Evolutionary conservation across 2,888 invertebrate species (phyloP).

Genomic region (Ramazzottius varieornatus): DNA sequence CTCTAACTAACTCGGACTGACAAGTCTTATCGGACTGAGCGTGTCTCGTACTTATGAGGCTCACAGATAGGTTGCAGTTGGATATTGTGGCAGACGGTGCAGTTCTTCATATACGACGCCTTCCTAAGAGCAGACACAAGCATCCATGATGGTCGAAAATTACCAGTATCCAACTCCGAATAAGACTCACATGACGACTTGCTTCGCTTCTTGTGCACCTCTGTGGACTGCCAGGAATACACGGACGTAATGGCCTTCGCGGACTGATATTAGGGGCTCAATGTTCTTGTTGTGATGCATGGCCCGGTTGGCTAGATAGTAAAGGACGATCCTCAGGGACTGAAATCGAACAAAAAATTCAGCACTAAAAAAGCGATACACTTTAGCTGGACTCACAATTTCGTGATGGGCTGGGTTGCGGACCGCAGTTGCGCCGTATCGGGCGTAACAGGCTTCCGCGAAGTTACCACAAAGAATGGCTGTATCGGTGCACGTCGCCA

Average conservation of each 20-base stretch:
- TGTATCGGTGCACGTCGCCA: conserved; percentile 88
- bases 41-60: not conserved
- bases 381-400: conserved; percentile 34
- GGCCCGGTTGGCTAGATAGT: conserved; percentile 67
- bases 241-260: conserved; percentile 83
- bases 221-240: conserved; percentile 61
- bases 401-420: conserved; percentile 73
- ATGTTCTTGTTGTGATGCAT: conserved; percentile 76
- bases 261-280: conserved; percentile 60
- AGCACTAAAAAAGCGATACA: not conserved
- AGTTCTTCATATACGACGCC: not conserved
- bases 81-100: not conserved
- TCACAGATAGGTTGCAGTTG: not conserved
- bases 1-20: too few species aligned
- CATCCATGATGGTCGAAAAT: not conserved
- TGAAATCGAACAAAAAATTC: conserved; percentile 21
- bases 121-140: not conserved
- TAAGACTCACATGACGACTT: conserved; percentile 39
- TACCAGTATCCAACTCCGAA: not conserved
- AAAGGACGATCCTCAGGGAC: conserved; percentile 72
- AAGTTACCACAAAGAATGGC: conserved; percentile 69
- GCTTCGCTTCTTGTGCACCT: conserved; percentile 58
- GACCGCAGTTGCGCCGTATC: conserved; percentile 71
- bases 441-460: conserved; percentile 68
- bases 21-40: not conserved